A percentile compares a stretch with the other conserved stretches of the same genome.
phyloP scores from a whole-genome alignment of 2,797 vertebrate species.

The Epinephelus awoara region DNA sequence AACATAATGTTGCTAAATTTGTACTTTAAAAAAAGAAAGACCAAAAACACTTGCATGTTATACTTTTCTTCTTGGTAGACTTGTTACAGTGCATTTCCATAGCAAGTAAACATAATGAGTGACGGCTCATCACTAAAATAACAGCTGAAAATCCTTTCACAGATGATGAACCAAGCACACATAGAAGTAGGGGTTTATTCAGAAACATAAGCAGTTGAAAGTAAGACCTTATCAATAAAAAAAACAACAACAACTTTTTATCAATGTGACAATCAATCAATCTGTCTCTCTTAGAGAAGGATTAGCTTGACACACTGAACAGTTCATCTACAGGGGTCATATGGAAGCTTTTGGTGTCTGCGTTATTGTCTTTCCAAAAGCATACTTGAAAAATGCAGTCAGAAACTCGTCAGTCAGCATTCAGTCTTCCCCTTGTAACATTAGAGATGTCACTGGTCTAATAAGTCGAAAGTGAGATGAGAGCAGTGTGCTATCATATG shows the following conservation, averaged over 20 bases:
- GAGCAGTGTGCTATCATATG: slow-evolving; percentile 16
- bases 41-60: too few relatives aligned
- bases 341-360: not conserved
- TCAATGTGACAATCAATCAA: not conserved
- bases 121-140: not conserved
- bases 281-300: not conserved
- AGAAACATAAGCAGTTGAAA: not conserved
- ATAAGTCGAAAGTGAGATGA: slow-evolving; percentile 1
- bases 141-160: not conserved
- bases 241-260: not conserved
- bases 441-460: slow-evolving; percentile 11
- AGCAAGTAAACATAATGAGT: not conserved
- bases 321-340: not conserved
- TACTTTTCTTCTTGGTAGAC: too few relatives aligned
- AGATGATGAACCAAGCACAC: not conserved
- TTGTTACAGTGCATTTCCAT: not conserved
- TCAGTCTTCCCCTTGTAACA: not conserved
- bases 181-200: not conserved
- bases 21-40: too few relatives aligned
- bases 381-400: too few relatives aligned
- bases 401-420: not conserved
- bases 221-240: not conserved
- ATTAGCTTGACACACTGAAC: not conserved
- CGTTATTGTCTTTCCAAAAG: not conserved
- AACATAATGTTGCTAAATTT: not conserved